Evolutionary conservation across 2,888 invertebrate genomes (phyloP).

Genomic region (Hypsopygia costalis): DNA sequence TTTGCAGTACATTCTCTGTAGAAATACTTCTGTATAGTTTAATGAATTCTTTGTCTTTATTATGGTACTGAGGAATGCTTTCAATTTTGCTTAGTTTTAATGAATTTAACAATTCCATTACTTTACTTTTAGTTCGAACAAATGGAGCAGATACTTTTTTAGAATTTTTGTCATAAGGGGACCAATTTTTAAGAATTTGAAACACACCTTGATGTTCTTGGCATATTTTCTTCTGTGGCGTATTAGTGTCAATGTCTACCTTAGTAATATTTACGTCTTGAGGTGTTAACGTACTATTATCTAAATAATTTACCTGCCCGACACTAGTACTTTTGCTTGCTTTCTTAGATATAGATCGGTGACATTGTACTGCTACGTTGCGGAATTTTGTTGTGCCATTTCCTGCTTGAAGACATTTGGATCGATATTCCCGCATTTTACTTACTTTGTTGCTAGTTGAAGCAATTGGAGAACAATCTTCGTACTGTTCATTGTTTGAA

Average conservation of each 20-base stretch:
- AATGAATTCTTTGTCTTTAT: slow-evolving; percentile 25
- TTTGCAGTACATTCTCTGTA: slow-evolving; percentile 18
- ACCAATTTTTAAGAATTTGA: slow-evolving; percentile 33
- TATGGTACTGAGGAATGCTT: slow-evolving; percentile 31
- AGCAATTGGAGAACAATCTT: slow-evolving; percentile 10
- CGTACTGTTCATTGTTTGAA: slow-evolving; percentile 3
- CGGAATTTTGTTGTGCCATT: slow-evolving; percentile 20
- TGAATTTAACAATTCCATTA: slow-evolving; percentile 27
- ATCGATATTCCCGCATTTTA: slow-evolving; percentile 15
- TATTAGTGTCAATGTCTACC: slow-evolving; percentile 33
- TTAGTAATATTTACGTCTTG: slow-evolving; percentile 12
- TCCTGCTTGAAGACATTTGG: slow-evolving; percentile 38
- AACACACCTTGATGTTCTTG: slow-evolving; percentile 38
- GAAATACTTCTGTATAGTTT: slow-evolving; percentile 39
- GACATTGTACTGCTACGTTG: slow-evolving; percentile 37
- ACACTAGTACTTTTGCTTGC: slow-evolving; percentile 38
- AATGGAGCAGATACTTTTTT: slow-evolving; percentile 15
- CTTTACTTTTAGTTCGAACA: slow-evolving; percentile 24
- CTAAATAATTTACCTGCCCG: slow-evolving; percentile 18
- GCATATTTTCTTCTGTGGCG: slow-evolving; percentile 35
- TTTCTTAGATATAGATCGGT: slow-evolving; percentile 15
- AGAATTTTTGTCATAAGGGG: slow-evolving; percentile 11
- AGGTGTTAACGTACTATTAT: slow-evolving; percentile 29
- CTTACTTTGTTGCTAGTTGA: slow-evolving; percentile 8
- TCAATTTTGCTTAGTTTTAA: slow-evolving; percentile 50